phyloP scores from a whole-genome alignment of 2,888 invertebrate genomes.

The Trachelus iudaicus region DNA sequence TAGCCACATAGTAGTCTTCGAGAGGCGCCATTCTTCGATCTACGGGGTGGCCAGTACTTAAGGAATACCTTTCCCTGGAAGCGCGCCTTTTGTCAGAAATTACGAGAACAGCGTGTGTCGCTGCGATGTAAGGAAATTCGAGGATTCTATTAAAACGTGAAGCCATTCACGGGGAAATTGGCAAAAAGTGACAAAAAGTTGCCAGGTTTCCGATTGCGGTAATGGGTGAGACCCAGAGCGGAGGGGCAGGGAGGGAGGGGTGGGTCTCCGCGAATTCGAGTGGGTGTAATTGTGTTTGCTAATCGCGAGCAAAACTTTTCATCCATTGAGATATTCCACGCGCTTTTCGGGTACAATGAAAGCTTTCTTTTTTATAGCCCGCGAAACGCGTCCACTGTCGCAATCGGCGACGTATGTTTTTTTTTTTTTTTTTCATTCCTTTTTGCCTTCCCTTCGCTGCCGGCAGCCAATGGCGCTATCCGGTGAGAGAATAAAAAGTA shows the following conservation, averaged over 20 bases:
- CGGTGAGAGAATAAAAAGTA: neutral
- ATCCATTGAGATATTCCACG: neutral
- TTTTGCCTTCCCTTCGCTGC: neutral
- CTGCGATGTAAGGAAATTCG: neutral
- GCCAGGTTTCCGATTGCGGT: neutral
- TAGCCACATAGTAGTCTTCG: constrained; percentile 51
- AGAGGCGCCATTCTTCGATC: constrained; percentile 25
- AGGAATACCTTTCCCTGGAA: neutral
- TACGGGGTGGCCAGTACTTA: constrained; percentile 41
- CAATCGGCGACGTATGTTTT: neutral
- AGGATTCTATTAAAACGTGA: neutral
- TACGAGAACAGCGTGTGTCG: neutral
- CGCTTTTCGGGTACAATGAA: neutral
- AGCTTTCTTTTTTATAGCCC: neutral
- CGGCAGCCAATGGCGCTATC: neutral
- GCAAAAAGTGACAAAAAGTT: neutral
- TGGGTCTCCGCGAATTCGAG: neutral
- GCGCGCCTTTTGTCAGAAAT: neutral
- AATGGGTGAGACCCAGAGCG: neutral
- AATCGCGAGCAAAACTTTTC: neutral
- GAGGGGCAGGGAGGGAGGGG: no score
- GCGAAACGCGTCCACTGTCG: neutral
- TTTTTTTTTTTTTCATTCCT: neutral
- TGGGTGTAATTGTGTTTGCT: neutral
- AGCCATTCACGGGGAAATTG: neutral